These are phyloP conservation scores for fruit fly (Drosophila melanogaster) DNA, from an alignment of 1,140 invertebrate species.

Conservation along the genomic window Release_6_plus_ISO1_MT NT_033777.3:17207501-17208000, in stretches of 20 bases:
- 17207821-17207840: conserved; percentile 25
- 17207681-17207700: conserved; percentile 24
- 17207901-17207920: conserved; percentile 53
- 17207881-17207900: conserved; percentile 47
- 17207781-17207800: conserved; percentile 50
- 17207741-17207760: conserved; percentile 49
- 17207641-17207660: conserved; percentile 44
- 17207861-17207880: conserved; percentile 9
- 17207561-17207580: conserved; percentile 56
- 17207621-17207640: conserved; percentile 52
- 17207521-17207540: conserved; percentile 71
- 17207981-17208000: conserved; percentile 15
- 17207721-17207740: conserved; percentile 11
- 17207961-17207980: conserved; percentile 36
- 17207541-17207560: conserved; percentile 73
- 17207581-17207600: conserved; percentile 28
- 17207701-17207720: conserved; percentile 1
- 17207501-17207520: conserved; percentile 81
- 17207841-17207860: conserved; percentile 48
- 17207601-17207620: conserved; percentile 35
- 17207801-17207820: conserved; percentile 24
- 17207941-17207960: conserved; percentile 43
- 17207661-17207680: conserved; percentile 38
- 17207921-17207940: conserved; percentile 45
- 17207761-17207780: conserved; percentile 61